Evolutionary conservation across 1,140 invertebrate species (phyloP).

Genomic region (Dryas iulia): DNA sequence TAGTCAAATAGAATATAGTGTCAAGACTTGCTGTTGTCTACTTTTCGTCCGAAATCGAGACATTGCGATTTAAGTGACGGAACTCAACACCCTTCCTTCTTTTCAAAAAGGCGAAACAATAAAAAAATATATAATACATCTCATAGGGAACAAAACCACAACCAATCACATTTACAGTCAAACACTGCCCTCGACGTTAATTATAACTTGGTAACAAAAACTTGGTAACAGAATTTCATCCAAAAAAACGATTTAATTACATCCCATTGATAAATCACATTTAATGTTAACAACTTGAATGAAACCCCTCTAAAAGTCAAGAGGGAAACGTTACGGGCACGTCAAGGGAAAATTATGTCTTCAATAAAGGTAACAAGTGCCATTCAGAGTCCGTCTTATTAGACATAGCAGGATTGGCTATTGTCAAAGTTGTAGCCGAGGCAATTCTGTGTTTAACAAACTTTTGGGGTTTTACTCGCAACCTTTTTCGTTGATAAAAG

Average conservation of each 20-base stretch:
- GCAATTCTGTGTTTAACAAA: constrained; percentile 12
- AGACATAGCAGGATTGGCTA: constrained; percentile 26
- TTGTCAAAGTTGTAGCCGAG: constrained; percentile 22
- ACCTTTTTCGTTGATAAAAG: not conserved
- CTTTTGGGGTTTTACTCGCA: not conserved
- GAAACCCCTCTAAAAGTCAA: constrained; percentile 9
- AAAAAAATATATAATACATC: too few species aligned
- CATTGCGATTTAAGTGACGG: too few species aligned
- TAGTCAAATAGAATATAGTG: too few species aligned
- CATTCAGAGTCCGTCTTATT: constrained; percentile 27
- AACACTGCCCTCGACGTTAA: too few species aligned
- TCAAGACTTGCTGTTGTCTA: too few species aligned
- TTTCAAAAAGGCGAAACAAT: too few species aligned
- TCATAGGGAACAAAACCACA: too few species aligned
- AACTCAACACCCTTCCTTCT: too few species aligned
- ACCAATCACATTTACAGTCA: too few species aligned
- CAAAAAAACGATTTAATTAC: not conserved
- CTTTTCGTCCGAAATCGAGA: too few species aligned
- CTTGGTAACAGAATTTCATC: too few species aligned
- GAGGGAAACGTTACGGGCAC: constrained; percentile 10
- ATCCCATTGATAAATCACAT: not conserved
- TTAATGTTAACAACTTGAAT: constrained; percentile 1
- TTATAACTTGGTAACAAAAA: too few species aligned
- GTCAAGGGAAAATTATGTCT: constrained; percentile 41
- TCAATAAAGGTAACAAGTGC: constrained; percentile 48